These are phyloP conservation scores for Perizoma affinitatum DNA, from an alignment of 2,888 invertebrate species.

Conservation along the genomic window DNA sequence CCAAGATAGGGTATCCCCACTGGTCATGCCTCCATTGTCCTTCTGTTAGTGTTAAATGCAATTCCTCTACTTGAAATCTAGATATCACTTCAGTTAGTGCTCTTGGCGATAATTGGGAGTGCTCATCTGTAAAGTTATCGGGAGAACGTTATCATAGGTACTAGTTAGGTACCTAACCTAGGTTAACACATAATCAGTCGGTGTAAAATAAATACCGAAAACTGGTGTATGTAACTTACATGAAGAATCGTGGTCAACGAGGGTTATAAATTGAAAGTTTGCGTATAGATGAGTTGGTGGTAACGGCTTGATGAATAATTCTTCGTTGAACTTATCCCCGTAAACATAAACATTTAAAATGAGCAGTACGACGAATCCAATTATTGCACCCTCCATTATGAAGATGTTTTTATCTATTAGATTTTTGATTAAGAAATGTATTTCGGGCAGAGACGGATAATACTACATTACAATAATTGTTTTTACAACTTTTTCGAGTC, in stretches of 20 bases:
- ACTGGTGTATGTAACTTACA: slow-evolving; percentile 77
- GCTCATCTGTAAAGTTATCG: slow-evolving; percentile 85
- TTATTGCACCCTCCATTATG: slow-evolving; percentile 38
- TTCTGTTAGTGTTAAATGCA: slow-evolving; percentile 96
- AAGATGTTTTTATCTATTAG: background rate
- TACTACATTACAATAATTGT: too few relatives aligned
- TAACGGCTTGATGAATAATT: slow-evolving; percentile 93
- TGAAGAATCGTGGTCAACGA: slow-evolving; percentile 86
- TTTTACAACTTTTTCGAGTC: too few relatives aligned
- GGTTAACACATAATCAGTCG: too few relatives aligned
- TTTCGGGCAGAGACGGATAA: too few relatives aligned
- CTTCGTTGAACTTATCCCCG: slow-evolving; percentile 92
- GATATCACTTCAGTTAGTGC: slow-evolving; percentile 94
- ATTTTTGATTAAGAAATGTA: too few relatives aligned
- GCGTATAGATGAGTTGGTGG: slow-evolving; percentile 93
- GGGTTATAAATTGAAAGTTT: slow-evolving; percentile 95
- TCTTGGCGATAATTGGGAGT: slow-evolving; percentile 94
- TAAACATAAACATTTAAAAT: slow-evolving; percentile 40
- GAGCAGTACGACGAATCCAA: slow-evolving; percentile 33
- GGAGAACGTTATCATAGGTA: background rate
- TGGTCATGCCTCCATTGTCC: slow-evolving; percentile 96
- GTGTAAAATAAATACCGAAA: too few relatives aligned
- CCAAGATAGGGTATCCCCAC: slow-evolving; percentile 97
- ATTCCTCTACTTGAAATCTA: slow-evolving; percentile 92
- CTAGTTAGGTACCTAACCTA: too few relatives aligned